Evolutionary conservation across 2,113 vertebrate species (phyloP).

Genomic region (Eurystomus gularis): DNA sequence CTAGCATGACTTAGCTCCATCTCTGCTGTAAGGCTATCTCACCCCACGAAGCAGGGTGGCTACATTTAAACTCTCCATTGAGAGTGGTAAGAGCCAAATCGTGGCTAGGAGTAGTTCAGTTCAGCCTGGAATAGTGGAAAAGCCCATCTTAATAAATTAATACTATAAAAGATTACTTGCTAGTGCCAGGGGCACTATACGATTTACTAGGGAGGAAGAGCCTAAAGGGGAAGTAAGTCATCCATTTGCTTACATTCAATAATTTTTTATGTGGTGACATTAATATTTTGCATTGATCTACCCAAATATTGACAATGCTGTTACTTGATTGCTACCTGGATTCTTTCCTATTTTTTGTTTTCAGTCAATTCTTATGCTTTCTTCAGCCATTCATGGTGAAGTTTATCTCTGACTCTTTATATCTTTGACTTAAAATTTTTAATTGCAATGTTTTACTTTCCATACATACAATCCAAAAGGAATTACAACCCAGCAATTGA

Average conservation of each 20-base stretch:
- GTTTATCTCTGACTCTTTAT: background rate
- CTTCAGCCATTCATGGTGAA: background rate
- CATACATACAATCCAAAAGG: background rate
- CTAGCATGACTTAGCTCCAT: background rate
- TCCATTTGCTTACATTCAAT: background rate
- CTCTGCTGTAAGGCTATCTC: background rate
- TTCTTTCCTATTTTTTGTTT: background rate
- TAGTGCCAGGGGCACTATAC: background rate
- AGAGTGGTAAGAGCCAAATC: background rate
- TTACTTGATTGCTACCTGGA: background rate
- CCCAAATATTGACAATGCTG: background rate
- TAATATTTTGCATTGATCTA: background rate
- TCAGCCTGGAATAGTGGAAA: background rate
- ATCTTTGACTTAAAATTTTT: background rate
- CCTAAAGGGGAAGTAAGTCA: background rate
- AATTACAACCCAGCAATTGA: background rate
- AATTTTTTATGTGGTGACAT: background rate
- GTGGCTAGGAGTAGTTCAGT: background rate
- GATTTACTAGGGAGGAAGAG: background rate
- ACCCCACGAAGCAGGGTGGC: fast-evolving
- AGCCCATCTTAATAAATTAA: background rate
- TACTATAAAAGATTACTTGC: background rate
- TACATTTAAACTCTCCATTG: background rate
- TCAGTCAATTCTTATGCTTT: background rate
- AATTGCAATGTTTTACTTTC: background rate